phyloP scores from a whole-genome alignment of 1,140 invertebrate species.

The Periplaneta americana region DNA sequence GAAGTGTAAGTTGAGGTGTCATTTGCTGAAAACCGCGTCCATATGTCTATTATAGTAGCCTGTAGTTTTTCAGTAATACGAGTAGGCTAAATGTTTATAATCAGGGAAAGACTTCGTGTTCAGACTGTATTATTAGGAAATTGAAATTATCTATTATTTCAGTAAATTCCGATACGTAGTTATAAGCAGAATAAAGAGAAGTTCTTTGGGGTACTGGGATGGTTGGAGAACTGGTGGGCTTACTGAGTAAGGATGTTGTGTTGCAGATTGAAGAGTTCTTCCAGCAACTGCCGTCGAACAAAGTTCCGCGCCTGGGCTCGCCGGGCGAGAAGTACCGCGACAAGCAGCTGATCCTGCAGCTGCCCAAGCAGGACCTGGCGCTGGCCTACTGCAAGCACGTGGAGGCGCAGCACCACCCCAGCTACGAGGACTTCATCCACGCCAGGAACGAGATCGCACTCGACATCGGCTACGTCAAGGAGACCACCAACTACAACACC shows the following conservation, averaged over 20 bases:
- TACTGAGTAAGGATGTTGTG: background rate
- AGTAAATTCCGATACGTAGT: slow-evolving; percentile 33
- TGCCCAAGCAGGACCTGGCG: slow-evolving; percentile 92
- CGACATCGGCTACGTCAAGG: slow-evolving; percentile 76
- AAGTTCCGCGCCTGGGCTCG: slow-evolving; percentile 68
- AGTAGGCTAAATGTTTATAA: too few relatives aligned
- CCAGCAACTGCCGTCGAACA: slow-evolving; percentile 64
- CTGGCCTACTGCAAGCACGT: slow-evolving; percentile 84
- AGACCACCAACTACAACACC: background rate
- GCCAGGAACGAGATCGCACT: slow-evolving; percentile 90
- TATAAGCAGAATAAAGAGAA: slow-evolving; percentile 26
- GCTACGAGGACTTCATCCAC: slow-evolving; percentile 85
- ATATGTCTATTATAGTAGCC: too few relatives aligned
- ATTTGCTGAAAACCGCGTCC: too few relatives aligned
- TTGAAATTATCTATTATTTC: slow-evolving; percentile 14
- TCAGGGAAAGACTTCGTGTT: too few relatives aligned
- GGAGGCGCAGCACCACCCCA: slow-evolving; percentile 64
- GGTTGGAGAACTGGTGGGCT: background rate
- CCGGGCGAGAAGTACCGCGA: slow-evolving; percentile 73
- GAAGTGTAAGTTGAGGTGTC: too few relatives aligned
- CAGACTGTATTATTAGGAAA: slow-evolving; percentile 45
- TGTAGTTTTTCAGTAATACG: too few relatives aligned
- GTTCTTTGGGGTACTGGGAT: too few relatives aligned
- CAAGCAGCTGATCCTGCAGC: slow-evolving; percentile 78
- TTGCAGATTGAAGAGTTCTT: slow-evolving; percentile 63